Percentiles rank a stretch among this genome's conserved stretches.
Conservation (phyloP, 2,113 vertebrate species). For the Barnardius zonarius region DNA sequence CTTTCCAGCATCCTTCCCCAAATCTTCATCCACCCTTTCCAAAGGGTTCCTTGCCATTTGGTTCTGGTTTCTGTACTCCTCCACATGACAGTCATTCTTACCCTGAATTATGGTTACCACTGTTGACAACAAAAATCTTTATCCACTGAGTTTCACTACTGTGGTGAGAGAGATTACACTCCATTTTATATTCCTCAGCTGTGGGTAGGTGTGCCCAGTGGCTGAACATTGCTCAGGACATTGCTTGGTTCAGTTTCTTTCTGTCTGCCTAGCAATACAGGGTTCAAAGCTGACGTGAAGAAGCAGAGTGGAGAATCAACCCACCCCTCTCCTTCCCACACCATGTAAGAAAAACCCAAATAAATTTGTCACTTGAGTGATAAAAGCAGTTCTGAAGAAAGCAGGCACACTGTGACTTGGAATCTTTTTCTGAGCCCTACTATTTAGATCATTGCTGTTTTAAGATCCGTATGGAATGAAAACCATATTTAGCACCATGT, state of each 20-base stretch:
- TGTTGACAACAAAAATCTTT: not conserved
- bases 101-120: not conserved
- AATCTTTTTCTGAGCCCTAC: not conserved
- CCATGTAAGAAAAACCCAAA: accelerated
- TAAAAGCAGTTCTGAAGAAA: not conserved
- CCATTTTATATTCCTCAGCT: not conserved
- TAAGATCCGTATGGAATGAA: not conserved
- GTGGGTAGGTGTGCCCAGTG: not conserved
- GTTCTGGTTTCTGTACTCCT: not conserved
- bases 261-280: accelerated
- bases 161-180: not conserved
- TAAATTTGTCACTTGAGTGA: not conserved
- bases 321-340: not conserved
- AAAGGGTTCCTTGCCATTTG: not conserved
- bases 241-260: accelerated
- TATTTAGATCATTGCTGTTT: not conserved
- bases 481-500: not conserved
- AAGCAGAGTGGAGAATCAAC: not conserved
- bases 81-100: accelerated
- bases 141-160: not conserved
- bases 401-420: not conserved
- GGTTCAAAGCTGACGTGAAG: not conserved
- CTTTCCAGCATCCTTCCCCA: not conserved
- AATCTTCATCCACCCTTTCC: not conserved
- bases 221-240: not conserved